Evolutionary conservation across 2,113 vertebrate genomes (phyloP).

Genomic region (Odobenus rosmarus): DNA sequence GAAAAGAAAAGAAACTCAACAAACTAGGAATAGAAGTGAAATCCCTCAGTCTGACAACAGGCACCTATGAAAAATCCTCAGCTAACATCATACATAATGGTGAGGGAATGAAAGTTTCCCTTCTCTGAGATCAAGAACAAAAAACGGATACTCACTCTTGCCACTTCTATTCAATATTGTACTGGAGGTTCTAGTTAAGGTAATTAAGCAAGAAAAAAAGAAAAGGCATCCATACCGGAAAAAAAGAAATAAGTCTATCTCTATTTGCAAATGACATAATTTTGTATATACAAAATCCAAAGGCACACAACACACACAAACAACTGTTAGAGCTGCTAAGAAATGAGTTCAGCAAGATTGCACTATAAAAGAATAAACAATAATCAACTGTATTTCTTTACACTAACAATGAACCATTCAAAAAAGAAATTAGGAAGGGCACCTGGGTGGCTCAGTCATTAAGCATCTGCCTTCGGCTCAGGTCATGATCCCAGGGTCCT

Average conservation of each 20-base stretch:
- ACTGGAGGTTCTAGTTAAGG: background rate
- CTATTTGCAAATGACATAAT: background rate
- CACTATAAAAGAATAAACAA: background rate
- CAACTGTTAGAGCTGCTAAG: background rate
- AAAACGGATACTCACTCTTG: background rate
- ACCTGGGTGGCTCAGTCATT: too few species aligned
- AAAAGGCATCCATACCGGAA: background rate
- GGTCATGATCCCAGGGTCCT: too few species aligned
- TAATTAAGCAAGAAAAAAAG: background rate
- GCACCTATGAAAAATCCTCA: background rate
- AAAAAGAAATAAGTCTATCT: background rate
- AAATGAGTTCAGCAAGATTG: background rate
- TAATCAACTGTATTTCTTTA: background rate
- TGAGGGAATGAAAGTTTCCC: background rate
- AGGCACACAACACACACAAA: background rate
- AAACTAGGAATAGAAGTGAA: background rate
- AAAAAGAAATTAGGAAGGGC: too few species aligned
- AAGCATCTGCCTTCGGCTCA: too few species aligned
- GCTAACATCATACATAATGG: background rate
- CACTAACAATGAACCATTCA: too few species aligned
- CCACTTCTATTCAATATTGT: background rate
- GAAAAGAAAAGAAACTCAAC: background rate
- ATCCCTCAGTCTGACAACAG: background rate
- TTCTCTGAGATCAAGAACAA: background rate
- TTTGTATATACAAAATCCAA: background rate